Evolutionary conservation across 2,113 vertebrate species (phyloP), one percentile per base, ranked within the genome.

Genomic region (Pyxicephalus adspersus): DNA sequence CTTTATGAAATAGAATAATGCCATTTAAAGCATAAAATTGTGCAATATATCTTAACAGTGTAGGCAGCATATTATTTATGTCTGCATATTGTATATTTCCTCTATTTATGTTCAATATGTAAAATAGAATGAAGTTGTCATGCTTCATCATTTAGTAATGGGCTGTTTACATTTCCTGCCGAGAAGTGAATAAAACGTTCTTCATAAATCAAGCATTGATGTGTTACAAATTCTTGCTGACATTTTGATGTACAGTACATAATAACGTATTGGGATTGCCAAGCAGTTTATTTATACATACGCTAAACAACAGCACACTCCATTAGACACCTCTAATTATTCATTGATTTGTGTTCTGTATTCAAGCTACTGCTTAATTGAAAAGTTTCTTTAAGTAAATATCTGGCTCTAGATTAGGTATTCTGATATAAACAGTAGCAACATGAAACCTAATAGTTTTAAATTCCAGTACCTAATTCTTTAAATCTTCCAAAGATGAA

Each of bases 211-310:
- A 80, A 71, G 66, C 77, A 80, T 60, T 71, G 77, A 80, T 80
- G 77, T 71, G 77, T 80, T 80, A 80, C 77, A 80, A 80, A 80
- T 80, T 61, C 77, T 80, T 61, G 55, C 66, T 80, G 77, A 70
- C 77, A 80, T 80, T 71, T 80, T 80, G 77, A 80, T 80, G 77
- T 71, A 80, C 77, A 71, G 34, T 71, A 80, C 66, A 71, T 80
- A 80, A 60, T 71, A 80, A 60, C 28, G 57, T 63, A 80, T 72
- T 80, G 77, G 65, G 68, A 60, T 80, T 71, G 54, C 66, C 60
- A 16, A 52, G 55, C 66, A 52, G 66, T 61, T 80, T 80, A 80
- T 80, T 71, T 71, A 80, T 60, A 71, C 34, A 71, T 80, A 51
- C 66, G 50, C 55, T 72, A 71, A 61, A 61, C 66, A 52, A 17